Evolutionary conservation across 2,797 vertebrate species (phyloP).

Genomic region (Liparis tanakae): DNA sequence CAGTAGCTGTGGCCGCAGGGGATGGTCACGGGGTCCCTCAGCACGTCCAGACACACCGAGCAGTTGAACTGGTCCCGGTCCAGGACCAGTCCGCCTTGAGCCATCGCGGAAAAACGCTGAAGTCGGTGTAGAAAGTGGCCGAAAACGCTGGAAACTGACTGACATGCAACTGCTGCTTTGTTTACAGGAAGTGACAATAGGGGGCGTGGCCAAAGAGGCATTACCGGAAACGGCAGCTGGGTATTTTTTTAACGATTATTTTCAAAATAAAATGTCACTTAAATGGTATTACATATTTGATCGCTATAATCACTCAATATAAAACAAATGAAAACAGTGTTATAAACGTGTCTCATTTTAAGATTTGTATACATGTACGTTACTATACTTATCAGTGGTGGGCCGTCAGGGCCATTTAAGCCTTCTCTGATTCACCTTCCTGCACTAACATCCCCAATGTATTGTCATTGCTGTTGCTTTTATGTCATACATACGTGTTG

Average conservation of each 20-base stretch:
- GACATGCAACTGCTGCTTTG: conserved; percentile 46
- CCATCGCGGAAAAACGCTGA: conserved; percentile 67
- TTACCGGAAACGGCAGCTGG: conserved; percentile 20
- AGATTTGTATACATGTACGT: neutral
- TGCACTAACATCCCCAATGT: too few relatives aligned
- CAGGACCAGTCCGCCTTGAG: conserved; percentile 79
- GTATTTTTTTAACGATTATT: neutral
- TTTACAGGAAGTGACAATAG: conserved; percentile 69
- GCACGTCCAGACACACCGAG: conserved; percentile 83
- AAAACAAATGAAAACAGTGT: neutral
- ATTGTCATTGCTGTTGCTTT: too few relatives aligned
- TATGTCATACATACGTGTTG: too few relatives aligned
- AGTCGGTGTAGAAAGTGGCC: neutral
- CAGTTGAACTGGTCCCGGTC: conserved; percentile 86
- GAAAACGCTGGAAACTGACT: conserved; percentile 22
- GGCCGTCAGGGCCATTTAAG: too few relatives aligned
- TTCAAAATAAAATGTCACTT: conserved; percentile 12
- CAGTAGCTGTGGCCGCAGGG: conserved; percentile 85
- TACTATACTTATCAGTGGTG: neutral
- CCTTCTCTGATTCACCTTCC: too few relatives aligned
- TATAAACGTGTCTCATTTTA: neutral
- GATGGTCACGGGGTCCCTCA: conserved; percentile 81
- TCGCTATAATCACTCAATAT: neutral
- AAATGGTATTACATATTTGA: neutral
- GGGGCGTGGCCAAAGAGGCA: conserved; percentile 11